Conservation (phyloP, 2,888 invertebrate genomes). For the Cephus pulcher region DNA sequence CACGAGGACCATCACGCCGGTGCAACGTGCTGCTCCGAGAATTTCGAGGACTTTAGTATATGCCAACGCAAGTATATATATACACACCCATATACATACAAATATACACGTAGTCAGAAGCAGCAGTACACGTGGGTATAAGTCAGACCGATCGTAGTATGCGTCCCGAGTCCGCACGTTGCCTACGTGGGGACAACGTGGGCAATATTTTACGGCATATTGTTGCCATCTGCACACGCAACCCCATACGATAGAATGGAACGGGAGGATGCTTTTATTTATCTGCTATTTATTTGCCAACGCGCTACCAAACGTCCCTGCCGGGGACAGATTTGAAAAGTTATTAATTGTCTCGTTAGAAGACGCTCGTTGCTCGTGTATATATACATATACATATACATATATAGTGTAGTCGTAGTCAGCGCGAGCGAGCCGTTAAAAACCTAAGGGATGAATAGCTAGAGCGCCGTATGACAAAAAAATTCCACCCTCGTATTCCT, state of each 20-base stretch:
- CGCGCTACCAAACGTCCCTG: slow-evolving; percentile 57
- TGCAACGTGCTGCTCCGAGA: slow-evolving; percentile 39
- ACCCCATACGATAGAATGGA: slow-evolving; percentile 52
- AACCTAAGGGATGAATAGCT: no score
- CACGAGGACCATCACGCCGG: slow-evolving; percentile 15
- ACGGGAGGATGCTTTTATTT: slow-evolving; percentile 57
- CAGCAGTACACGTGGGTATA: neutral
- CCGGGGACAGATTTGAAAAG: slow-evolving; percentile 62
- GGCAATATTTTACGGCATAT: slow-evolving; percentile 65
- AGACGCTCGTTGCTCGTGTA: neutral
- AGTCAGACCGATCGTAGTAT: neutral
- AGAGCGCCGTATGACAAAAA: no score
- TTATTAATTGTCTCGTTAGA: slow-evolving; percentile 63
- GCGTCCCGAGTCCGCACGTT: no score
- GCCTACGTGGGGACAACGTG: slow-evolving; percentile 28
- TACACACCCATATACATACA: slow-evolving; percentile 7
- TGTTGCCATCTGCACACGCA: slow-evolving; percentile 67
- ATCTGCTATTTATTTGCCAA: slow-evolving; percentile 64
- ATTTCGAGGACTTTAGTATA: slow-evolving; percentile 30
- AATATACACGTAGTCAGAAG: neutral
- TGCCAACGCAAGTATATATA: slow-evolving; percentile 1
- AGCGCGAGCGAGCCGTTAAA: no score
- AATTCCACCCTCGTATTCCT: no score
- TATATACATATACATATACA: no score
- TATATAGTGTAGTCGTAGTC: no score